Base-by-base conservation (phyloP, 1,140 invertebrate species). In the Stegodyphus dumicola region DNA sequence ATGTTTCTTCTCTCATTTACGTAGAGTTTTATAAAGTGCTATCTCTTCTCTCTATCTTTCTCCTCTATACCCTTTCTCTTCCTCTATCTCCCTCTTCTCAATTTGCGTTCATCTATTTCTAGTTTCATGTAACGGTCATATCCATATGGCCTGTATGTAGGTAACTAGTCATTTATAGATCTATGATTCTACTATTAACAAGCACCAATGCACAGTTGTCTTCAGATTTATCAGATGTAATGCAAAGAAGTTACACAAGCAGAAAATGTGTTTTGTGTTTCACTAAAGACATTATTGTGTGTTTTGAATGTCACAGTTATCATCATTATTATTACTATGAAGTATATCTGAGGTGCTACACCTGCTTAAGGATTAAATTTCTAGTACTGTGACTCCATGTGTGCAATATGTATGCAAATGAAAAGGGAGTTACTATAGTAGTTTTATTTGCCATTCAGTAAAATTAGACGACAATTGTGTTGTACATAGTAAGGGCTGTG, bases 381-480 rank as follows among this genome's bases (percentile, higher is more conserved):
- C 64, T 77, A 77, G 81, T 69, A 77, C 48, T 77, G 73, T 85
- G 71, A 74, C 74, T 85, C 74, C 81, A 77, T 85, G 69, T 76
- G 74, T 77, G 81, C 81, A 85, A 85, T 67, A 76, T 67, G 67
- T 66, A 73, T 73, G 69, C 73, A 73, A 64, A 85, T 75, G 56
- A 52, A 81, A 65, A 66, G 56, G 66, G 65, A 85, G 71, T 76
- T 85, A 64, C 73, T 69, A 77, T 7, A 76, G 81, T 83, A 83
- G 80, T 83, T 75, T 83, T 33, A 83, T 66, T 75, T 70, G 74
- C 74, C 81, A 85, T 77, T 52, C 56, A 85, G 81, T 85, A 85
- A 85, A 75, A 85, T 85, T 85, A 85, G 81, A 75, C 74, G 81
- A 69, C 81, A 77, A 85, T 85, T 85, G 81, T 85, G 74, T 85